Base-by-base conservation (phyloP, 2,797 vertebrate species). In the Enteromius mattozi region DNA sequence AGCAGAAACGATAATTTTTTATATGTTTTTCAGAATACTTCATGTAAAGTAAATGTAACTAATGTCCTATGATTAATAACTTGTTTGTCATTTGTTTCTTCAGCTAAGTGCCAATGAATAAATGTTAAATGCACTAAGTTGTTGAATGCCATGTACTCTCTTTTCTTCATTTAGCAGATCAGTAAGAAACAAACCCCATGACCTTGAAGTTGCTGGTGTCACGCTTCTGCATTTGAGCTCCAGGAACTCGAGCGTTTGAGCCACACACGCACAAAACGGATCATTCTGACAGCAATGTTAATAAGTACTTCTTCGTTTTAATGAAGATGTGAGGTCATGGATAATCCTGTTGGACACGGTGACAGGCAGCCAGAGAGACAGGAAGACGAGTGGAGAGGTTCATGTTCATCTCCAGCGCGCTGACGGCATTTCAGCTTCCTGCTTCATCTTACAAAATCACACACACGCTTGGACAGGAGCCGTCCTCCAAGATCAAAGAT, bases 271-370 rank as follows among this genome's bases (percentile, higher is more conserved):
- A 81, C 49, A 59, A 68, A 82, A 49, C 5, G 27, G 45, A 77
- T 69, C 45, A 76, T 76, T 76, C 45, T 76, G 72, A 76, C 81
- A 83, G 19, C 30, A 40, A 51, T 3, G 71, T 83, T 76, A 66
- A 83, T 66, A 83, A 66, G 42, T n/a, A 54, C 61, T 76, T 76
- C 81, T 76, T 68, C 21, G 2, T 76, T 82, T 83, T 59, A 63
- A 78, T 14, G 30, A 70, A 79, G 68, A 80, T n/a, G 42, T 65
- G 49, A 78, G 47, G 45, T 77, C 56, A 74, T 24, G 56, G 81
- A 81, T 78, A 65, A 78, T 77, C 78, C 86, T 42, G 76, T 81
- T 78, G 30, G 65, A 59, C 71, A 80, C 54, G 30, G 49, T 12
- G 21, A 80, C 71, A 45, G 68, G 59, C 74, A 77, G 68, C 49